Percentiles rank a stretch among this genome's conserved stretches.
These are phyloP conservation scores for Dicrostonyx torquatus DNA, from an alignment of 2,797 vertebrate genomes.

Conservation along the genomic window DNA sequence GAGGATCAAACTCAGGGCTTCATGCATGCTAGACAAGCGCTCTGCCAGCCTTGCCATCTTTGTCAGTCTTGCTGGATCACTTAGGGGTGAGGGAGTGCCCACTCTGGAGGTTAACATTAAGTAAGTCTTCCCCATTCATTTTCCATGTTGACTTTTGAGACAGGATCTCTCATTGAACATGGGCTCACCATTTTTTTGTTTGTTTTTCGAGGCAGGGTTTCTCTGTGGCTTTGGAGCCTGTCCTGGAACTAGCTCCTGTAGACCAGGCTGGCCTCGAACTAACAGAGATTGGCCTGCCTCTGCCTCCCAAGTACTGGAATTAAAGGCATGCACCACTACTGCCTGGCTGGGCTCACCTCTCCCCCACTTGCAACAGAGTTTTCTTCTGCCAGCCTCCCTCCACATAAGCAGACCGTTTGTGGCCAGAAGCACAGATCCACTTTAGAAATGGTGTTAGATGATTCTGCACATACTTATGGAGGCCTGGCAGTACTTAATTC, in stretches of 20 bases:
- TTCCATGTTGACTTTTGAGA: background rate
- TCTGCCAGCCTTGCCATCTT: background rate
- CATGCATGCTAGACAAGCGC: background rate
- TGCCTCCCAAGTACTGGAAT: too few relatives aligned
- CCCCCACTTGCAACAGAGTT: too few relatives aligned
- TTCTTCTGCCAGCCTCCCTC: slow-evolving; percentile 23
- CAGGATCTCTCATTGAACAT: background rate
- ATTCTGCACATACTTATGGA: slow-evolving; percentile 27
- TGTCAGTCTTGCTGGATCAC: background rate
- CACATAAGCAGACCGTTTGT: slow-evolving; percentile 57
- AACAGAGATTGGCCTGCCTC: too few relatives aligned
- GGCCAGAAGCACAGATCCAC: slow-evolving; percentile 49
- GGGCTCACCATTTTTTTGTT: background rate
- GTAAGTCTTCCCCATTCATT: background rate
- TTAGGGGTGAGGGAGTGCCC: background rate
- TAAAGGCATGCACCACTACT: too few relatives aligned
- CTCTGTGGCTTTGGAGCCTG: too few relatives aligned
- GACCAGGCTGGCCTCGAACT: too few relatives aligned
- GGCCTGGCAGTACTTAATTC: background rate
- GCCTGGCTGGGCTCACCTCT: too few relatives aligned
- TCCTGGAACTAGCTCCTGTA: too few relatives aligned
- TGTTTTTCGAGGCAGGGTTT: too few relatives aligned
- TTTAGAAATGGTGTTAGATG: slow-evolving; percentile 55
- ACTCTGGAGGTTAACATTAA: background rate
- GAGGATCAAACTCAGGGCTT: background rate